These are phyloP conservation scores for Andricus curvator DNA, from an alignment of 2,888 invertebrate genomes.

Conservation along the genomic window DNA sequence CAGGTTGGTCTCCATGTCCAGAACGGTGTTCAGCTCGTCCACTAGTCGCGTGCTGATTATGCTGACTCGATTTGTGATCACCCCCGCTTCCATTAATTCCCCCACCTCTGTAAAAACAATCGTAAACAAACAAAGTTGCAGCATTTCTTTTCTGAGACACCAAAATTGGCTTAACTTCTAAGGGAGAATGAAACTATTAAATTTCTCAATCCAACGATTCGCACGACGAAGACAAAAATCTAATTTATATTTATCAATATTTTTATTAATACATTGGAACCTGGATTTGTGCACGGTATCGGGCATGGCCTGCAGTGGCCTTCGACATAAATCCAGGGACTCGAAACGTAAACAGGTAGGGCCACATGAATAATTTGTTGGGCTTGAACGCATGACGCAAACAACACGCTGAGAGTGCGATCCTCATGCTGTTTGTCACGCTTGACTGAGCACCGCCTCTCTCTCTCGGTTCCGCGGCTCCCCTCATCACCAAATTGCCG, in stretches of 20 bases:
- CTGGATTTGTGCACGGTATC: too few species aligned
- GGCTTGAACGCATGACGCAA: too few species aligned
- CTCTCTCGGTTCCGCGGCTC: too few species aligned
- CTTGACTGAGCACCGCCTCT: too few species aligned
- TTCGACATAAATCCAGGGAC: too few species aligned
- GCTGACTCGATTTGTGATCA: slow-evolving; percentile 78
- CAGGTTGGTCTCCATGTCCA: slow-evolving; percentile 79
- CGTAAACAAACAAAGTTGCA: slow-evolving; percentile 71
- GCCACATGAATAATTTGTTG: too few species aligned
- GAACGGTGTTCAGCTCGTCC: slow-evolving; percentile 78
- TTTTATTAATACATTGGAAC: neutral
- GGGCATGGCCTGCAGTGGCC: too few species aligned
- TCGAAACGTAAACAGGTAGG: too few species aligned
- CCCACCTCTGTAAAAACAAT: slow-evolving; percentile 77
- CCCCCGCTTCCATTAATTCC: slow-evolving; percentile 76
- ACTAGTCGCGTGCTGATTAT: slow-evolving; percentile 80
- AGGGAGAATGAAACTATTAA: neutral
- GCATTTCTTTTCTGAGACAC: slow-evolving; percentile 62
- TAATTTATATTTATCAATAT: neutral
- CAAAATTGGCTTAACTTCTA: slow-evolving; percentile 21
- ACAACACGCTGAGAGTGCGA: too few species aligned
- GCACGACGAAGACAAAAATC: slow-evolving; percentile 40
- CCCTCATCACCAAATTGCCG: too few species aligned
- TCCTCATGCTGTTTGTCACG: too few species aligned
- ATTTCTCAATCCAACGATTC: slow-evolving; percentile 20